Evolutionary conservation across 2,888 invertebrate genomes (phyloP), one percentile per base, ranked within the genome.

Genomic region (Drosophila paramelanica): DNA sequence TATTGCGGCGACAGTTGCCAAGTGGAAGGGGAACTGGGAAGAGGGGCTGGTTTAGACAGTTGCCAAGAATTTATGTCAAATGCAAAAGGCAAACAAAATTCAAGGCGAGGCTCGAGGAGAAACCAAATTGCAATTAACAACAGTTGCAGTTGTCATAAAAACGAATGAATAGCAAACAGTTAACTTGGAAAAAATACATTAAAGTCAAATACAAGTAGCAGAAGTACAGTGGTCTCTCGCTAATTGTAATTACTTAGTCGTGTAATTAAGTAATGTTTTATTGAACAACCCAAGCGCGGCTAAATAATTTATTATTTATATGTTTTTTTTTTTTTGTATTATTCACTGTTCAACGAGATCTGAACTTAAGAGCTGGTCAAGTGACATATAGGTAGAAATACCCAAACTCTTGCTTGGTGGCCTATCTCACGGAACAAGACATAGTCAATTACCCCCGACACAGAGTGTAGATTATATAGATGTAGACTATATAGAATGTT

Each of bases 101-200:
- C 87, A 73, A 86, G 81, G 89, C 80, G 61, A 53, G 62, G 68
- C 56, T 33, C 47, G 70, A 60, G 64, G 61, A 78, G 70, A 75
- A 53, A 65, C 36, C 4, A 36, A 55, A 55, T 43, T 49, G 51
- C 43, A 65, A 68, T 88, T 67, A 62, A 66, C 69, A 49, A 46
- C 14, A 56, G 56, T 46, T 56, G 53, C 45, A 33, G 41, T 58
- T 73, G 79, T 73, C 74, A 78, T 73, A 58, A 74, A 69, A 73
- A 69, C 76, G 61, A 57, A 20, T 39, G 36, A 47, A 42, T 47
- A 43, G 43, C 42, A 27, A 56, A 51, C 41, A 17, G 27, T 11
- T 5, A 25, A 39, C 33, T 8, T 23, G n/a, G 8, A 25, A 38
- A 10, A 43, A 31, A 13, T 23, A 4, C 11, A 42, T 7, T 50